Percentiles rank a stretch among this genome's conserved stretches.
Conservation (phyloP, 2,888 invertebrate species). For the Phytoseiulus persimilis region DNA sequence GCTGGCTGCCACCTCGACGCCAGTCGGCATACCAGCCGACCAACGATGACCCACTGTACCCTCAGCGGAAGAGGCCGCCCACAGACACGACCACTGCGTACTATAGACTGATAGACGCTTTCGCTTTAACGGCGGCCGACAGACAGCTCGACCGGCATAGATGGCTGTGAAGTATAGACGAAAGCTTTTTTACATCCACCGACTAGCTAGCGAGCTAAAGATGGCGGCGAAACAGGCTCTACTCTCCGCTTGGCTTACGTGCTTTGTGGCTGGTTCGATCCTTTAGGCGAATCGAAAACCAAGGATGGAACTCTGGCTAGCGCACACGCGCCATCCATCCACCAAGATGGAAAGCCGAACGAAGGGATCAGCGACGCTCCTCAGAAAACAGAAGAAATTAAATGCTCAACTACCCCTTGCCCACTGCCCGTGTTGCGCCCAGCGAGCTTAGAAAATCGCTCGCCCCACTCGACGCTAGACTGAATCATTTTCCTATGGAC, state of each 20-base stretch:
- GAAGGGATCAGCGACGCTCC: not conserved
- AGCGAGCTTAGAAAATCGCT: too few relatives aligned
- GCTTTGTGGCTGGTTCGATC: not conserved
- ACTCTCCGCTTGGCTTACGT: not conserved
- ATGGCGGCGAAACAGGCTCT: too few relatives aligned
- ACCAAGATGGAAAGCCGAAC: not conserved
- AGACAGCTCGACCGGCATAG: not conserved
- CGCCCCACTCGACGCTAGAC: too few relatives aligned
- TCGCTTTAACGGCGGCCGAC: not conserved
- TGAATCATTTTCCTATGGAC: too few relatives aligned
- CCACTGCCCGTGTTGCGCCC: too few relatives aligned
- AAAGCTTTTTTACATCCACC: not conserved
- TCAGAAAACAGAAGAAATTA: too few relatives aligned
- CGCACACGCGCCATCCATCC: not conserved
- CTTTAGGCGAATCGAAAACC: not conserved
- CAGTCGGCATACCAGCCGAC: not conserved
- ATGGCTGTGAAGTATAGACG: not conserved
- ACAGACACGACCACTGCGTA: not conserved
- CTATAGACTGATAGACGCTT: not conserved
- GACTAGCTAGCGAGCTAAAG: not conserved
- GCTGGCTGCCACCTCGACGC: not conserved
- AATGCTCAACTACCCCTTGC: too few relatives aligned
- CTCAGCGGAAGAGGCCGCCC: slow-evolving; percentile 5
- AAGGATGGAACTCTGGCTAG: not conserved
- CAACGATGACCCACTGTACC: not conserved